These are phyloP conservation scores for Tragelaphus buxtoni DNA, from an alignment of 2,113 vertebrate genomes.

Conservation along the genomic window DNA sequence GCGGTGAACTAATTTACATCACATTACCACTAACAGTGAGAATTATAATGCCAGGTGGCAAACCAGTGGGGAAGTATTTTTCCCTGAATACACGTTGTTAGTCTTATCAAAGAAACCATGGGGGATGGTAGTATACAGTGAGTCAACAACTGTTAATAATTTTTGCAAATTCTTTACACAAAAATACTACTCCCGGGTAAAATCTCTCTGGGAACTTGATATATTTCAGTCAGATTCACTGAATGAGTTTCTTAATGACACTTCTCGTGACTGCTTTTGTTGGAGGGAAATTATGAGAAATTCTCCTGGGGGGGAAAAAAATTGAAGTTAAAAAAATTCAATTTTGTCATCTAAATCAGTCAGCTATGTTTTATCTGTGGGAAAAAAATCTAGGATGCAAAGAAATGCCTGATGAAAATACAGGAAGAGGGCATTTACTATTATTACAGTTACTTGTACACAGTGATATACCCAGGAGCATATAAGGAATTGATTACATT, in stretches of 20 bases:
- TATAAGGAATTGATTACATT: background rate
- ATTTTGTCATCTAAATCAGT: background rate
- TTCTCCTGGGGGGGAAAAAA: background rate
- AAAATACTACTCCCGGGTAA: background rate
- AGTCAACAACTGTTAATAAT: background rate
- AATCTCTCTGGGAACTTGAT: background rate
- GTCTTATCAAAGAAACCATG: background rate
- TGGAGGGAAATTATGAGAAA: constrained; percentile 20
- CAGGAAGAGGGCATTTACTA: background rate
- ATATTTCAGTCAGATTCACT: background rate
- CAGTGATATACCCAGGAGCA: background rate
- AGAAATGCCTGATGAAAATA: constrained; percentile 28
- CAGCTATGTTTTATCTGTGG: constrained; percentile 2
- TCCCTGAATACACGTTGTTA: background rate
- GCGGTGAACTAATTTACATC: no score
- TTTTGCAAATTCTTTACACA: background rate
- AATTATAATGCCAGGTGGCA: background rate
- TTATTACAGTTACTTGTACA: background rate
- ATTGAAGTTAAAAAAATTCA: background rate
- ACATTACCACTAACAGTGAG: background rate
- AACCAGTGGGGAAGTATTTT: background rate
- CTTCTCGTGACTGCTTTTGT: background rate
- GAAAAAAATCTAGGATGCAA: background rate
- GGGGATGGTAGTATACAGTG: no score
- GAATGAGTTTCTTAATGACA: background rate